Evolutionary conservation across 1,140 invertebrate species (phyloP).

Genomic region (Hestina assimilis): DNA sequence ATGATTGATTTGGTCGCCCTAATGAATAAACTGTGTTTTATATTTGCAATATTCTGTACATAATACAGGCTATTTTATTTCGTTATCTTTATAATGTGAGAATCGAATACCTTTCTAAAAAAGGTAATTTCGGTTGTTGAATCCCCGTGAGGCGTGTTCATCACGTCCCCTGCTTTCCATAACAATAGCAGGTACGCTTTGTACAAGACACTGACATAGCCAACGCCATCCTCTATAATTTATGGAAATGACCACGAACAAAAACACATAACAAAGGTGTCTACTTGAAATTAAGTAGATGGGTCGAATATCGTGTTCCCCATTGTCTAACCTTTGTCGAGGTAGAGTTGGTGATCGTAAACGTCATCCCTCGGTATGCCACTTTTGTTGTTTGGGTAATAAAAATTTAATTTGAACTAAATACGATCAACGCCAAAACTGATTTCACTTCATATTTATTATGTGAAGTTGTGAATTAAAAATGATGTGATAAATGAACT

Average conservation of each 20-base stretch:
- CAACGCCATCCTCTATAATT: constrained; percentile 65
- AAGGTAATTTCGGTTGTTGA: constrained; percentile 41
- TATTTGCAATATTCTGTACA: no score
- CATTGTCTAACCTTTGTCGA: constrained; percentile 62
- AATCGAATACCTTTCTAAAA: constrained; percentile 18
- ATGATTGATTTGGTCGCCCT: no score
- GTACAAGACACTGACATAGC: constrained; percentile 47
- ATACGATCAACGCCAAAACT: constrained; percentile 9
- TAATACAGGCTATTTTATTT: constrained; percentile 13
- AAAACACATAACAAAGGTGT: constrained; percentile 74
- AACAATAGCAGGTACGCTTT: constrained; percentile 69
- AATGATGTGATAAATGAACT: not conserved
- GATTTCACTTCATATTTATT: not conserved
- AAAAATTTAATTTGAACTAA: constrained; percentile 29
- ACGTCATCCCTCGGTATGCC: constrained; percentile 50
- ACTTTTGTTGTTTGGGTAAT: constrained; percentile 32
- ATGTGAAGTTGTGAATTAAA: not conserved
- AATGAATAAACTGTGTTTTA: no score
- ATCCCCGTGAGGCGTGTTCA: constrained; percentile 46
- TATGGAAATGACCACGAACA: constrained; percentile 74
- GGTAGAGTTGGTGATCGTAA: constrained; percentile 50
- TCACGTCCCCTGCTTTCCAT: constrained; percentile 66
- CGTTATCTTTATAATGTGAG: constrained; percentile 2
- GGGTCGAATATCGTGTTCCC: constrained; percentile 61
- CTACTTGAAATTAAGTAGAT: constrained; percentile 75